These are phyloP conservation scores for Panurus biarmicus DNA, from an alignment of 2,113 vertebrate genomes.

Conservation along the genomic window DNA sequence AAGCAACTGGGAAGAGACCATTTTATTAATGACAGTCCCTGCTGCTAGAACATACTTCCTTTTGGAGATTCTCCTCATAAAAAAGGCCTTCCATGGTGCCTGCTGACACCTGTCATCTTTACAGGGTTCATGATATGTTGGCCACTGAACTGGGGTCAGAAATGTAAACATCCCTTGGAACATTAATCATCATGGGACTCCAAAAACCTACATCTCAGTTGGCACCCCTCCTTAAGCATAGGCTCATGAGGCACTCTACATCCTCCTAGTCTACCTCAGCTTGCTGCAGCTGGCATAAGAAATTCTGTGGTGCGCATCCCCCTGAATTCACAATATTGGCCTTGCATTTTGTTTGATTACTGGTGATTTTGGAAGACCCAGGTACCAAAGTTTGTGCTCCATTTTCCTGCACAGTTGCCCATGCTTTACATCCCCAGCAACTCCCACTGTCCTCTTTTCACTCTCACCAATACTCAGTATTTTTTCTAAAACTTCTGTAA, in stretches of 20 bases:
- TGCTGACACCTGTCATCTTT: background rate
- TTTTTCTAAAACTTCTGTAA: background rate
- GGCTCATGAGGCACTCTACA: background rate
- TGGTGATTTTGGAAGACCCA: background rate
- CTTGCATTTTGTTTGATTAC: background rate
- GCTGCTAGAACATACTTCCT: background rate
- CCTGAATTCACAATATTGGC: background rate
- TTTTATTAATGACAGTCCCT: background rate
- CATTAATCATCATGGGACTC: background rate
- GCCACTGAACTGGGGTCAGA: background rate
- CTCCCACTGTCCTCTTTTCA: background rate
- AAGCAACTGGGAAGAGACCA: background rate
- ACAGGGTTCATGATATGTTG: background rate
- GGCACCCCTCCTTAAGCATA: background rate
- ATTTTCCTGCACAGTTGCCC: background rate
- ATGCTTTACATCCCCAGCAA: background rate
- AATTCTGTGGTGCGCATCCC: rapidly evolving
- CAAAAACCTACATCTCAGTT: background rate
- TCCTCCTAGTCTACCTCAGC: background rate
- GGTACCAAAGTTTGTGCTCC: background rate
- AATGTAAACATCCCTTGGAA: background rate
- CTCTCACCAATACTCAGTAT: background rate
- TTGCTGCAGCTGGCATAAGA: background rate
- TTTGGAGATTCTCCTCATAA: background rate
- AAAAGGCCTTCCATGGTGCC: background rate